Evolutionary conservation across 2,113 vertebrate genomes (phyloP), one percentile per base, ranked within the genome.

Genomic region (Acanthisitta chloris): DNA sequence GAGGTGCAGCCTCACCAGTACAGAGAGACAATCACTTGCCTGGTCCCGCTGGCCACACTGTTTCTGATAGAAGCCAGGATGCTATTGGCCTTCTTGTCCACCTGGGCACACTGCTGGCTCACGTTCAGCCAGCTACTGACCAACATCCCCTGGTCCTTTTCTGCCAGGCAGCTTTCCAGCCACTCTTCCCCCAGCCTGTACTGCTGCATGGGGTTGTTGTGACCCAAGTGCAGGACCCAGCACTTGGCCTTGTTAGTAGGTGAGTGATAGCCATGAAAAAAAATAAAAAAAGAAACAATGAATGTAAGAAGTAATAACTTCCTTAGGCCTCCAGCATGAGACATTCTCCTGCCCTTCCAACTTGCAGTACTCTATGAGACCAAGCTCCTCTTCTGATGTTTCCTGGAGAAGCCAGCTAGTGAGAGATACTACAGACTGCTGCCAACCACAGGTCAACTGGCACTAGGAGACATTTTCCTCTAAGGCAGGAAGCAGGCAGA

Each of bases 21-120:
- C 25, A 76, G n/a, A 10, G 46, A 21, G 1, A 26, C 25, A 28
- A 2, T 62, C 31, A 1, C 48, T 33, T 23, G 12, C 3, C 1
- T 36, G 26, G 3, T 36, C 31, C 55, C 70, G 31, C 49, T 77
- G 55, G 20, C 33, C 40, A 42, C 23, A 5, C 24, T 29, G 2
- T 23, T 69, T 6, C 71, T 90, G 31, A 28, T 6, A 23, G 25
- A 48, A 34, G 14, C 46, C 20, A 54, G n/a, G 25, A 28, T 54
- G 34, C 19, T 31, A 14, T 5, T 70, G 31, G 4, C 62, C 17
- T 21, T 46, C 52, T 43, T 57, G 49, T 4, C 26, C 42, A 26
- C 17, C 3, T 61, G 40, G 28, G 17, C 25, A 48, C 29, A 6
- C 1, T 64, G 0, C 0, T 42, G 40, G 34, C 31, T 48, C 2